phyloP scores from a whole-genome alignment of 2,113 vertebrate genomes.

The Toxotes chatareus region DNA sequence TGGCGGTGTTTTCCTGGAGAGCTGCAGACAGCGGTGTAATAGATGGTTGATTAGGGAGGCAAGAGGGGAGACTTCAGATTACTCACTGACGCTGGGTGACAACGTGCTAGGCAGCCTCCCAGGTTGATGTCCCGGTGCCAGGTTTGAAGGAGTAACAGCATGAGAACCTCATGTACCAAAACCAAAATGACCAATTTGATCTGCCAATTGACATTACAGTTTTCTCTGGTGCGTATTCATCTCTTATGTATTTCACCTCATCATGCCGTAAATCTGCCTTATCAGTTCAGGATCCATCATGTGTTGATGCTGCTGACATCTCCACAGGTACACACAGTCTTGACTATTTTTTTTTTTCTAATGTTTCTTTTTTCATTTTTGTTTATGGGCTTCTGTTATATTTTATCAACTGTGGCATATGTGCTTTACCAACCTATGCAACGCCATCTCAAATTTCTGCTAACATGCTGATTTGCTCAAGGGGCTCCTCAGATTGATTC shows the following conservation, averaged over 20 bases:
- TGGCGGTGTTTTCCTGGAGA: conserved; percentile 45
- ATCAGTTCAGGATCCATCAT: neutral
- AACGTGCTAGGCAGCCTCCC: conserved; percentile 30
- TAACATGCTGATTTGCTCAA: conserved; percentile 33
- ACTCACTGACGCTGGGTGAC: conserved; percentile 55
- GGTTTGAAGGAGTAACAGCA: conserved; percentile 22
- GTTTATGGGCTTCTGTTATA: neutral
- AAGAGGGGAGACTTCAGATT: conserved; percentile 52
- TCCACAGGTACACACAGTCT: neutral
- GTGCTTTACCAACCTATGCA: conserved; percentile 36
- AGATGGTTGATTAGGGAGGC: conserved; percentile 56
- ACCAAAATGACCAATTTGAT: conserved; percentile 35
- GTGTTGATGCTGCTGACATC: neutral
- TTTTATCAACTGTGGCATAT: conserved; percentile 32
- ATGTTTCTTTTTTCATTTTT: neutral
- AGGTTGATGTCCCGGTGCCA: conserved; percentile 31
- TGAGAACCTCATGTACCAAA: conserved; percentile 11
- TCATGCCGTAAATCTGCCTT: neutral
- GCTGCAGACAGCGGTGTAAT: conserved; percentile 53
- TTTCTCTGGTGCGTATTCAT: conserved; percentile 21
- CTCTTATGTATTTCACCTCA: conserved; percentile 5
- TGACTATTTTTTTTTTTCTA: neutral
- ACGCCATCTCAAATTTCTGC: conserved; percentile 27
- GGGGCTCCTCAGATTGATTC: conserved; percentile 31
- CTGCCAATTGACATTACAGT: conserved; percentile 23